Evolutionary conservation across 2,797 vertebrate genomes (phyloP).

Genomic region (Pipistrellus pipistrellus): DNA sequence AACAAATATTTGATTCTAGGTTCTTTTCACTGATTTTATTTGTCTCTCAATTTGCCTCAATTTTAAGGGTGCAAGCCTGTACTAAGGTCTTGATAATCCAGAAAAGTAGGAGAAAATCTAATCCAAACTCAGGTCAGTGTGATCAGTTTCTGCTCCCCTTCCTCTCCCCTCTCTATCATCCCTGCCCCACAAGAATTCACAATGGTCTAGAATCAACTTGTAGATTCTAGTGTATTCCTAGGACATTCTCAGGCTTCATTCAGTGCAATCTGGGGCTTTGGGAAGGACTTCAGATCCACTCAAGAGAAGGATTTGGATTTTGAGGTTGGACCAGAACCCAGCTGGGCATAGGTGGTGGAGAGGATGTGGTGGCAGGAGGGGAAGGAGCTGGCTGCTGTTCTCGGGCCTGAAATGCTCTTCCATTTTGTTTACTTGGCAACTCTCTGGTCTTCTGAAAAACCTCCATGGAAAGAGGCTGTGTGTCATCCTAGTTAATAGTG

Average conservation of each 20-base stretch:
- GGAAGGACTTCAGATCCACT: neutral
- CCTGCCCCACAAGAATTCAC: neutral
- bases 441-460: constrained; percentile 7
- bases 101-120: neutral
- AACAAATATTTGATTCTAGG: neutral
- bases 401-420: neutral
- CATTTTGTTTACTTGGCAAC: neutral
- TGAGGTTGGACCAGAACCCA: neutral
- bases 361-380: neutral
- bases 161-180: too few species aligned
- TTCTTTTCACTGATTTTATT: neutral
- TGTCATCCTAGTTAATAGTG: neutral
- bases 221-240: neutral
- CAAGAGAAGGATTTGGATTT: neutral
- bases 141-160: neutral
- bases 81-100: constrained; percentile 10
- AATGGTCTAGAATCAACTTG: neutral
- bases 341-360: neutral
- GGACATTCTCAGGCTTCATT: neutral
- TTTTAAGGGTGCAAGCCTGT: neutral
- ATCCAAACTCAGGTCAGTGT: neutral
- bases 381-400: neutral
- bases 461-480: neutral
- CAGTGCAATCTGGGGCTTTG: neutral
- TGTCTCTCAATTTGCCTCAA: neutral